These are phyloP conservation scores for Apamea epomidion DNA, from an alignment of 2,888 invertebrate genomes.

Conservation along the genomic window DNA sequence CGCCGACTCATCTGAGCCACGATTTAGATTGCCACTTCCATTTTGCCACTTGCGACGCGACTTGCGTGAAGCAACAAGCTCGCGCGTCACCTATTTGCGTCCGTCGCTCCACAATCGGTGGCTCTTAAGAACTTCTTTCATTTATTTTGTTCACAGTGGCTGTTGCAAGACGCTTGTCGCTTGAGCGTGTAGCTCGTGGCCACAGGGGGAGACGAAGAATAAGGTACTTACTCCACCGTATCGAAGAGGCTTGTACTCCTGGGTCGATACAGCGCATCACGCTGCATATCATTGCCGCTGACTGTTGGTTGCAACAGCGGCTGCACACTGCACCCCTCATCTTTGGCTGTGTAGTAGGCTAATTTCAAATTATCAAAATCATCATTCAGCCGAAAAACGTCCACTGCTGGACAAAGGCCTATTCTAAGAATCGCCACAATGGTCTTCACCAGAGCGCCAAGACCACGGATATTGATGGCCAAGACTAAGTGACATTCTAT, in stretches of 20 bases:
- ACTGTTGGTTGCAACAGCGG: not conserved
- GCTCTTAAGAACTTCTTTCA: not conserved
- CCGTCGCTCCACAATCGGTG: not conserved
- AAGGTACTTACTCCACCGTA: conserved; percentile 35
- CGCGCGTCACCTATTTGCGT: not conserved
- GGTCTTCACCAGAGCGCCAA: not conserved
- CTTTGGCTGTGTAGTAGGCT: conserved; percentile 18
- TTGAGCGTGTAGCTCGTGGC: not conserved
- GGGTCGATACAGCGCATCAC: not conserved
- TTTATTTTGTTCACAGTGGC: too few species aligned
- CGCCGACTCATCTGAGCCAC: not conserved
- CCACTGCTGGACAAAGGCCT: not conserved
- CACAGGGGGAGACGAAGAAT: not conserved
- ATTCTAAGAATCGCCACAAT: not conserved
- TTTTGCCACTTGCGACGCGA: not conserved
- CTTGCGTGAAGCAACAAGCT: not conserved
- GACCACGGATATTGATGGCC: too few species aligned
- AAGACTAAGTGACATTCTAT: not conserved
- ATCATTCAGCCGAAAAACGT: not conserved
- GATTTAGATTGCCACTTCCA: not conserved
- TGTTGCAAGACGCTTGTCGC: too few species aligned
- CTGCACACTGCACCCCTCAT: conserved; percentile 26
- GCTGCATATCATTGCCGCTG: not conserved
- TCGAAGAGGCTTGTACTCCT: conserved; percentile 51
- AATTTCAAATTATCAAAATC: not conserved